Base-by-base conservation (phyloP, 2,888 invertebrate genomes). In the Meandrusa payeni region DNA sequence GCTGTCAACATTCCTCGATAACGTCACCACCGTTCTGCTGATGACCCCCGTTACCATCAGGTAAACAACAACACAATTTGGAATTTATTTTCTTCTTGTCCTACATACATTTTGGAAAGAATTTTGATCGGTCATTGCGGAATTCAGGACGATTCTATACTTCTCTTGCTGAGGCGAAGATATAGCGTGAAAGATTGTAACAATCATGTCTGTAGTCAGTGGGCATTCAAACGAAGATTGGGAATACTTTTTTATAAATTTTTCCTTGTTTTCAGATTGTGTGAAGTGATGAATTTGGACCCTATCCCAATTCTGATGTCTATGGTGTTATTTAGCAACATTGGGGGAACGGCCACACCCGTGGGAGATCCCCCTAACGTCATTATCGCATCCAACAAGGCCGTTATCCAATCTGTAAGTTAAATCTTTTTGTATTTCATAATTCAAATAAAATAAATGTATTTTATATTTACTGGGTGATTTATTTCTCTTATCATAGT, bases 351-450 rank as follows among this genome's bases (percentile, higher is more conserved):
- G 0, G 90, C 94, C 2, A 97, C 97, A 0, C 96, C 97, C 0
- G 93, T 97, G 0, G 97, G 97, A 0, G 97, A 97, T 70, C 97
- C 97, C 0, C 97, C 97, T 0, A 97, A 97, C 67, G 96, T 97
- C 42, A 95, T 97, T 51, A 95, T 97, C 31, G 94, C 95, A 5
- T 93, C 94, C 0, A 94, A 95, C 72, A 89, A 90, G 1, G 90
- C 91, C 19, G 91, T 96, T 9, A 67, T 91, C 0, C 85, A 89
- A 47, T 90, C 91, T 59, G 95, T 95, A 77, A 88, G 89, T 42
- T 7, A 1, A 29, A 4, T n/a, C 9, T 36, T 24, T 7, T 1
- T 0, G 12, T 20, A 9, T 26, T 17, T 37, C 10, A 29, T 12
- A 1, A 5, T 13, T 27, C 7, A 15, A 27, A 22, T 5, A 5